These are phyloP conservation scores for Lophius americanus DNA, from an alignment of 2,797 vertebrate species.

Conservation along the genomic window DNA sequence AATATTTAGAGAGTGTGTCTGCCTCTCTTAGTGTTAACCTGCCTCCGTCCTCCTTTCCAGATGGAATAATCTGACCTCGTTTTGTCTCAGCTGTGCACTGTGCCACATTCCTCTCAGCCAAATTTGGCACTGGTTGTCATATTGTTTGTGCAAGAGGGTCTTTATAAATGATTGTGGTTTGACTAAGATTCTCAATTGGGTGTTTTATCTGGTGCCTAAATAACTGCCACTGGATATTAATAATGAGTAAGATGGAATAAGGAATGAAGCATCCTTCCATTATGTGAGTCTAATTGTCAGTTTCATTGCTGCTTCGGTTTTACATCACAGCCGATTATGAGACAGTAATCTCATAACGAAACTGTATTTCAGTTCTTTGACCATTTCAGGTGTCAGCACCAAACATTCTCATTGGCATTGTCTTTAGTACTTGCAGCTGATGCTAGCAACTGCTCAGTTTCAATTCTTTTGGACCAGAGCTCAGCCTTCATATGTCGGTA, in stretches of 20 bases:
- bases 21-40: conserved; percentile 77
- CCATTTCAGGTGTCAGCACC: conserved; percentile 26
- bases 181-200: conserved; percentile 59
- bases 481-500: too few relatives aligned
- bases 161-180: conserved; percentile 66
- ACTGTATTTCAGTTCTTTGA: conserved; percentile 56
- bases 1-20: conserved; percentile 83
- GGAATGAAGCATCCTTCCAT: conserved; percentile 11
- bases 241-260: conserved; percentile 44
- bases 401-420: conserved; percentile 36
- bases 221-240: conserved; percentile 59
- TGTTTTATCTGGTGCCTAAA: conserved; percentile 57
- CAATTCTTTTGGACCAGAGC: too few relatives aligned
- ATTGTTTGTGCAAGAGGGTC: conserved; percentile 44
- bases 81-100: conserved; percentile 61
- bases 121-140: conserved; percentile 37
- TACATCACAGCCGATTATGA: conserved; percentile 12
- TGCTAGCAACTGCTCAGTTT: too few relatives aligned
- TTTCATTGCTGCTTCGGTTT: conserved; percentile 7
- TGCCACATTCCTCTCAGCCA: conserved; percentile 57
- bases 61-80: conserved; percentile 78
- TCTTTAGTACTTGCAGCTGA: not conserved
- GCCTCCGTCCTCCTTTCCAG: conserved; percentile 76
- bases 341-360: conserved; percentile 40
- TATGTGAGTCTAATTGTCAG: conserved; percentile 10